phyloP scores from a whole-genome alignment of 2,113 vertebrate genomes.

The Epinephelus cyanopodus region DNA sequence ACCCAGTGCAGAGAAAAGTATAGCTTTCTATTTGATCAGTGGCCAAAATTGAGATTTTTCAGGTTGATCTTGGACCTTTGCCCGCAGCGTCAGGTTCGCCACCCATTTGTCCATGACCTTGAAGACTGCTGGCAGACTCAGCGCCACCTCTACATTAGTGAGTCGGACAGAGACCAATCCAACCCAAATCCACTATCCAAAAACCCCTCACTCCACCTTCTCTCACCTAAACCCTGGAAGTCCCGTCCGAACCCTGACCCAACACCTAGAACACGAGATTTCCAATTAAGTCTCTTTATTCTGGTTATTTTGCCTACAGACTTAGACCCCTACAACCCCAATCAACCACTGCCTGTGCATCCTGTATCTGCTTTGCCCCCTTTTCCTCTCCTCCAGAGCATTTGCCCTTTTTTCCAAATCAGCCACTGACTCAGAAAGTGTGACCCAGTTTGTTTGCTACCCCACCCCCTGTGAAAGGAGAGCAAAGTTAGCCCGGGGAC shows the following conservation, averaged over 20 bases:
- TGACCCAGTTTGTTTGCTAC: conserved; percentile 72
- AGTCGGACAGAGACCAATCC: conserved; percentile 81
- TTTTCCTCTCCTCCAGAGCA: conserved; percentile 35
- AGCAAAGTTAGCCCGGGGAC: conserved; percentile 40
- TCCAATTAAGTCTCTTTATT: not conserved
- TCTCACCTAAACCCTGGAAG: conserved; percentile 34
- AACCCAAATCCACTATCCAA: conserved; percentile 55
- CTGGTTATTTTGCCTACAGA: not conserved
- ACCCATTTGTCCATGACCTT: conserved; percentile 94
- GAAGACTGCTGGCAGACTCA: conserved; percentile 98
- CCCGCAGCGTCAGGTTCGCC: conserved; percentile 91
- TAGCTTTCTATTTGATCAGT: not conserved
- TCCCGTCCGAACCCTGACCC: conserved; percentile 28
- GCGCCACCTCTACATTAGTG: conserved; percentile 96
- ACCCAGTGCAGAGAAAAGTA: not conserved
- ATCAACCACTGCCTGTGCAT: conserved; percentile 23
- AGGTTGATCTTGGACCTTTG: conserved; percentile 80
- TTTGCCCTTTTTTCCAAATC: conserved; percentile 60
- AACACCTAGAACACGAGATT: not conserved
- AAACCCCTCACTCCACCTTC: conserved; percentile 52
- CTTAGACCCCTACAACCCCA: not conserved
- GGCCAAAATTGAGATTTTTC: conserved; percentile 45
- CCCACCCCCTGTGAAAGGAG: conserved; percentile 58
- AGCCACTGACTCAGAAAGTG: conserved; percentile 72
- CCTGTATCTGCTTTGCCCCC: conserved; percentile 4